Conservation (phyloP, 2,113 vertebrate genomes). For the Campylorhamphus procurvoides region DNA sequence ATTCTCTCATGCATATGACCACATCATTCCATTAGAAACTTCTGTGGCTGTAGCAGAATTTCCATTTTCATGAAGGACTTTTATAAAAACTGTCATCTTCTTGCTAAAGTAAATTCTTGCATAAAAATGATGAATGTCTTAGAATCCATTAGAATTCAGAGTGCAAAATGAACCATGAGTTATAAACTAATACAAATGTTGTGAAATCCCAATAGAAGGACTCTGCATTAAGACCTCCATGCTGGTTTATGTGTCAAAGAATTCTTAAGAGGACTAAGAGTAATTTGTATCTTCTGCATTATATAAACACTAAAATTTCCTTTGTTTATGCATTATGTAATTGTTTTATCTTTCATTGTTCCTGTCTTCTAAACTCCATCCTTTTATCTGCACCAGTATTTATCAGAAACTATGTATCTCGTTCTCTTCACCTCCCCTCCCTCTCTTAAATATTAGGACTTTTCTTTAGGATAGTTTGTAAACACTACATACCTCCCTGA, state of each 20-base stretch:
- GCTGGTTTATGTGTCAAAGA: not conserved
- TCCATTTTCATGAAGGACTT: slow-evolving; percentile 70
- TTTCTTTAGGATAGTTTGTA: not conserved
- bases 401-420: not conserved
- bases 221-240: not conserved
- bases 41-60: slow-evolving; percentile 26
- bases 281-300: not conserved
- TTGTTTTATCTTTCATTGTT: not conserved
- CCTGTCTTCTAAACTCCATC: not conserved
- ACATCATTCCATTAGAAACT: slow-evolving; percentile 62
- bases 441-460: not conserved
- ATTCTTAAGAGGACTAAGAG: not conserved
- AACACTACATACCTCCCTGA: not conserved
- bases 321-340: not conserved
- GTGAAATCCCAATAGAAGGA: slow-evolving; percentile 45
- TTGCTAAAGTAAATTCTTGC: slow-evolving; percentile 64
- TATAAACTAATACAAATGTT: slow-evolving; percentile 42
- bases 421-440: not conserved
- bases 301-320: not conserved
- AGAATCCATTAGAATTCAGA: slow-evolving; percentile 48
- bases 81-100: slow-evolving; percentile 56
- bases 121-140: slow-evolving; percentile 65
- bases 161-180: not conserved
- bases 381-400: not conserved
- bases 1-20: slow-evolving; percentile 51